Conservation (phyloP, 2,113 vertebrate genomes). For the Myxocyprinus asiaticus region DNA sequence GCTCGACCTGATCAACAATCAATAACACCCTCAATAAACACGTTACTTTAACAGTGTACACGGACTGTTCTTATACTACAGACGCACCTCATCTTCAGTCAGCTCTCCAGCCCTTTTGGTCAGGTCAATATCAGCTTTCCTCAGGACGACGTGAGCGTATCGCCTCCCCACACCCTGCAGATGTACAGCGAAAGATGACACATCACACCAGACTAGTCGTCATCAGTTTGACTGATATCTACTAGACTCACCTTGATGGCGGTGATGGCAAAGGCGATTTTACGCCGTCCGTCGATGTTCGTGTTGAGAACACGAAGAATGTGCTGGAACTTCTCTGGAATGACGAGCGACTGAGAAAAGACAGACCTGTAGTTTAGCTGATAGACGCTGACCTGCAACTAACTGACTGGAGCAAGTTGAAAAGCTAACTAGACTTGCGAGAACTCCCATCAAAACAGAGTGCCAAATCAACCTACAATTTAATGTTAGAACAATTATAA, state of each 20-base stretch:
- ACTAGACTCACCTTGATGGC: constrained; percentile 84
- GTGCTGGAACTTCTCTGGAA: constrained; percentile 97
- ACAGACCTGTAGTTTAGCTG: background rate
- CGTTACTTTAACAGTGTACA: background rate
- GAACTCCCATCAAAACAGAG: no score
- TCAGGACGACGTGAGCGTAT: constrained; percentile 90
- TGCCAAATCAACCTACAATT: no score
- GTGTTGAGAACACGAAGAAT: constrained; percentile 96
- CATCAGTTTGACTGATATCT: background rate
- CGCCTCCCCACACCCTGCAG: constrained; percentile 88
- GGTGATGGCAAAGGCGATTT: constrained; percentile 94
- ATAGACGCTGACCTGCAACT: no score
- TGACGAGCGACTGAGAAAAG: constrained; percentile 83
- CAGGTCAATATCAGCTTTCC: constrained; percentile 93
- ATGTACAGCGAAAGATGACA: background rate
- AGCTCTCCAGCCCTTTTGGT: constrained; percentile 90
- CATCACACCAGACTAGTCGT: background rate
- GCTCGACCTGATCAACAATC: constrained; percentile 79
- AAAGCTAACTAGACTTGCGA: no score
- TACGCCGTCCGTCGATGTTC: constrained; percentile 92
- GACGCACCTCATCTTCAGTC: constrained; percentile 86
- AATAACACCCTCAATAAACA: background rate
- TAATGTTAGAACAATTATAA: no score
- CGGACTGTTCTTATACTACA: background rate
- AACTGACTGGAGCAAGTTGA: no score